These are phyloP conservation scores for Tragopan temminckii DNA, from an alignment of 2,797 vertebrate species.

Conservation along the genomic window DNA sequence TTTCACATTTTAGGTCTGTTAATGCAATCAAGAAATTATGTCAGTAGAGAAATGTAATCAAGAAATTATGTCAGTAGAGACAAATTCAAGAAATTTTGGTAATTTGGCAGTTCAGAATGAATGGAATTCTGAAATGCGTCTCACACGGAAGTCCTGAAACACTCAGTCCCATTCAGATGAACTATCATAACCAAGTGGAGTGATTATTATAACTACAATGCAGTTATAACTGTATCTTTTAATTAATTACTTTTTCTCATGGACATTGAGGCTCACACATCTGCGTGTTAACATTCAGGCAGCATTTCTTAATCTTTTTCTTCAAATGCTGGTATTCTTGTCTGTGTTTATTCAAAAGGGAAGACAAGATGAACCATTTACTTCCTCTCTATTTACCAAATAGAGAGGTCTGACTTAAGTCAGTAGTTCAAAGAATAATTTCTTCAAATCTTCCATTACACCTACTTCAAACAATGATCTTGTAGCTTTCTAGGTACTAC, in stretches of 20 bases:
- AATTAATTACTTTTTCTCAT: slow-evolving; percentile 33
- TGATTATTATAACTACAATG: neutral
- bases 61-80: neutral
- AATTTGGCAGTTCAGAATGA: slow-evolving; percentile 10
- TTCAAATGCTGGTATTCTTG: slow-evolving; percentile 7
- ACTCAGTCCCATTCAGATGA: neutral
- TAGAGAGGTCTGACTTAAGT: no score
- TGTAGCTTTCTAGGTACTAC: neutral
- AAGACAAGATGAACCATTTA: neutral
- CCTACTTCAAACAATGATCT: neutral
- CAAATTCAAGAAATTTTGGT: neutral
- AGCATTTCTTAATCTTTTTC: slow-evolving; percentile 27
- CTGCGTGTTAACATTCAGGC: neutral
- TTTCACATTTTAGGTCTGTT: slow-evolving; percentile 2
- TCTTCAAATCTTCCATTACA: neutral
- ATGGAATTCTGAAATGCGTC: neutral
- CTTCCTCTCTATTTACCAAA: neutral
- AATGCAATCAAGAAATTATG: neutral
- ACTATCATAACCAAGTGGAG: neutral
- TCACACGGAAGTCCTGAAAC: neutral
- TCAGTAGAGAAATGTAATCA: neutral
- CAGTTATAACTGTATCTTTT: neutral
- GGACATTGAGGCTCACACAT: neutral
- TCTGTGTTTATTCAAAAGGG: slow-evolving; percentile 23
- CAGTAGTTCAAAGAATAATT: neutral